A percentile compares a stretch with the other conserved stretches of the same genome.
Evolutionary conservation across 2,888 invertebrate species (phyloP).

Genomic region (Drosophila leonis): DNA sequence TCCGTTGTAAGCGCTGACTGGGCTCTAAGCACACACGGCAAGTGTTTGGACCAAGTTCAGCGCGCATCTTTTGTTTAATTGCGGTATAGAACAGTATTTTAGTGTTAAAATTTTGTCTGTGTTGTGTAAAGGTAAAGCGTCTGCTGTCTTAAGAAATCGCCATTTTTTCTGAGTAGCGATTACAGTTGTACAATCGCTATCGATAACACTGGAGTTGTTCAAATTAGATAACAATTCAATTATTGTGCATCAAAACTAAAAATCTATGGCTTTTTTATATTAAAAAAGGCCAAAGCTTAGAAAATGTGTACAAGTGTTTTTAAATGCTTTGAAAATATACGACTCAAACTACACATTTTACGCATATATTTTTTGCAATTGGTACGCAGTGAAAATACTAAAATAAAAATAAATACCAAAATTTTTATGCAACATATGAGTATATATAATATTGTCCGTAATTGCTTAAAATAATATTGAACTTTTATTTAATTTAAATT

Average conservation of each 20-base stretch:
- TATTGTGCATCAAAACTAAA: neutral
- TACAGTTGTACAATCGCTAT: slow-evolving; percentile 20
- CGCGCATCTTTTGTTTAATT: slow-evolving; percentile 68
- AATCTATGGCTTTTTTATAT: neutral
- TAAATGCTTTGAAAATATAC: neutral
- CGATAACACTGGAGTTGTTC: slow-evolving; percentile 18
- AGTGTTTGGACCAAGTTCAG: slow-evolving; percentile 72
- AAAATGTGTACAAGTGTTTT: neutral
- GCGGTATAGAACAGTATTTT: slow-evolving; percentile 60
- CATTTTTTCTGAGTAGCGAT: slow-evolving; percentile 71
- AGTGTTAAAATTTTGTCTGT: slow-evolving; percentile 77
- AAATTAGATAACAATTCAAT: slow-evolving; percentile 23
- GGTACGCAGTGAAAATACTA: slow-evolving; percentile 2
- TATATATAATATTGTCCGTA: no score
- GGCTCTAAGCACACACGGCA: slow-evolving; percentile 82
- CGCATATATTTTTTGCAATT: neutral
- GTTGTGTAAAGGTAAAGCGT: slow-evolving; percentile 76
- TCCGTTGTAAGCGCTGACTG: slow-evolving; percentile 75
- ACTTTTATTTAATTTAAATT: neutral
- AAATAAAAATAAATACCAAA: neutral
- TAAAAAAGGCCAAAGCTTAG: neutral
- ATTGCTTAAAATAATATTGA: neutral
- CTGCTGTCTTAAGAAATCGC: slow-evolving; percentile 60
- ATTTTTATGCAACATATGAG: no score
- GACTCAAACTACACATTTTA: neutral